These are phyloP conservation scores for Camelus bactrianus DNA, from an alignment of 2,113 vertebrate species.

Conservation along the genomic window DNA sequence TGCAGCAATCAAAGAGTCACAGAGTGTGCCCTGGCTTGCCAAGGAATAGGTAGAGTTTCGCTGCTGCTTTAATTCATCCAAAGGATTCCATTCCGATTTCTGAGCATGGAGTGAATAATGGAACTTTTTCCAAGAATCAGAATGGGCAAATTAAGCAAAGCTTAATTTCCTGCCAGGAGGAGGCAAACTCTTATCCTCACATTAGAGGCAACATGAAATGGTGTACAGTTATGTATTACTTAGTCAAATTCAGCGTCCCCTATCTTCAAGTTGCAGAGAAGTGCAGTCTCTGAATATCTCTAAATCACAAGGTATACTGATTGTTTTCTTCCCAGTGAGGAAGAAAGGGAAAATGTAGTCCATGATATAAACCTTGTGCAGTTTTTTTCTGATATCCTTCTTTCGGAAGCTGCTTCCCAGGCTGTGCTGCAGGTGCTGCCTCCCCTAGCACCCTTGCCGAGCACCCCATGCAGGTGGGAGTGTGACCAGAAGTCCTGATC, in stretches of 20 bases:
- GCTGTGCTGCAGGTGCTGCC: neutral
- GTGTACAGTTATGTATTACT: neutral
- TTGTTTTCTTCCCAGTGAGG: neutral
- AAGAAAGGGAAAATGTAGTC: neutral
- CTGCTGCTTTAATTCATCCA: conserved; percentile 12
- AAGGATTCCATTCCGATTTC: neutral
- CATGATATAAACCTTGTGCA: neutral
- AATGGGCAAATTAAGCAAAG: neutral
- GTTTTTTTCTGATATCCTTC: neutral
- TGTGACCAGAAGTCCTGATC: neutral
- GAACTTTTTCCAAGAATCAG: conserved; percentile 4
- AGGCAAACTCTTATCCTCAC: neutral
- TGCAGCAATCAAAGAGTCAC: neutral
- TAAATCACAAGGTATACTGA: neutral
- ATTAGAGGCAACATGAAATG: neutral
- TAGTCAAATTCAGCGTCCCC: neutral
- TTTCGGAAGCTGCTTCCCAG: neutral
- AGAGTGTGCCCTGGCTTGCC: neutral
- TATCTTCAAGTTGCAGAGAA: neutral
- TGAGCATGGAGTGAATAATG: neutral
- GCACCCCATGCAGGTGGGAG: too few species aligned
- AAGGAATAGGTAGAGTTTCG: neutral
- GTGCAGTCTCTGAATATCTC: neutral
- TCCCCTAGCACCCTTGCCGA: neutral
- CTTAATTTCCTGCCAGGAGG: conserved; percentile 27